phyloP scores from a whole-genome alignment of 1,140 invertebrate species.

The Meloidogyne exigua region DNA sequence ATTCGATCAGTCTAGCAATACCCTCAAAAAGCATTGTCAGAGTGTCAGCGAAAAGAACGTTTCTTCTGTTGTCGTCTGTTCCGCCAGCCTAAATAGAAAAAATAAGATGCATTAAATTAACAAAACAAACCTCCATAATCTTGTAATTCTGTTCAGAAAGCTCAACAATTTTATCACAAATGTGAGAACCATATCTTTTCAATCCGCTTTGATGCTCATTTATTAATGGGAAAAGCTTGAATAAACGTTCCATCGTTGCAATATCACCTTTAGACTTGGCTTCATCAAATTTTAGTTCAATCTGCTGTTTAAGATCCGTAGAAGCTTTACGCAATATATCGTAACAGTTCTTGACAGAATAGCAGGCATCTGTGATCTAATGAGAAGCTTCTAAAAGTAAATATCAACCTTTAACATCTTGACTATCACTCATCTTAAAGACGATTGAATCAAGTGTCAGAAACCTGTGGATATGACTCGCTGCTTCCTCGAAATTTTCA shows the following conservation, averaged over 20 bases:
- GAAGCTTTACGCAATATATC: conserved; percentile 81
- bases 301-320: conserved; percentile 73
- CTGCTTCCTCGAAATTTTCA: conserved; percentile 80
- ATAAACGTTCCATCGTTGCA: conserved; percentile 88
- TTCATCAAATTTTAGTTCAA: conserved; percentile 83
- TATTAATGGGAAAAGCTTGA: conserved; percentile 93
- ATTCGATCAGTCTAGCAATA: conserved; percentile 81
- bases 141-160: conserved; percentile 66
- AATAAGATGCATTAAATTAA: conserved; percentile 23
- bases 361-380: conserved; percentile 41
- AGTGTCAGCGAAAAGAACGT: conserved; percentile 79
- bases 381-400: conserved; percentile 26
- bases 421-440: conserved; percentile 71
- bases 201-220: conserved; percentile 87
- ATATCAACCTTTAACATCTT: conserved; percentile 68
- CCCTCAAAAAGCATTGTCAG: conserved; percentile 82
- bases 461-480: conserved; percentile 89
- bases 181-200: conserved; percentile 83
- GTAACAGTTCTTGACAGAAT: conserved; percentile 58
- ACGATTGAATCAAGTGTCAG: conserved; percentile 88
- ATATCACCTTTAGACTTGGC: conserved; percentile 82
- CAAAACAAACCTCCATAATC: conserved; percentile 65
- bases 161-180: conserved; percentile 70
- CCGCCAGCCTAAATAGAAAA: conserved; percentile 55
- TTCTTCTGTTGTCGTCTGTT: conserved; percentile 73